A percentile compares a stretch with the other conserved stretches of the same genome.
These are phyloP conservation scores for Drosophila ficusphila DNA, from an alignment of 1,140 invertebrate genomes.

Conservation along the genomic window DNA sequence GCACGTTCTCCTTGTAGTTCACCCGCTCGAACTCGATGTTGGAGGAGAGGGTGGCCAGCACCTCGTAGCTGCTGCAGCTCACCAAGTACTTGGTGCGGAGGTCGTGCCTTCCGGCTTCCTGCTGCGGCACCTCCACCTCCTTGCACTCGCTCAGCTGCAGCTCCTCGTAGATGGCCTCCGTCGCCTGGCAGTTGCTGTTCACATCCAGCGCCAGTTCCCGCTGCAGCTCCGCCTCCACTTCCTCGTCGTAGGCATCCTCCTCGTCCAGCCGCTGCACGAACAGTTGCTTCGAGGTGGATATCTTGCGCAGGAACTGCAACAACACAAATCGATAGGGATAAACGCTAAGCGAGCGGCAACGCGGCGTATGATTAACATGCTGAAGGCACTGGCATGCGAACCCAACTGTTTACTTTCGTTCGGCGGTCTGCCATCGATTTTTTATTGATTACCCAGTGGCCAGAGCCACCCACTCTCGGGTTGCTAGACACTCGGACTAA, in stretches of 20 bases:
- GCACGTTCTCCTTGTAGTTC: slow-evolving; percentile 70
- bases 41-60: slow-evolving; percentile 12
- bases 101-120: slow-evolving; percentile 1
- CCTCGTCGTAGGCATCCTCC: slow-evolving; percentile 53
- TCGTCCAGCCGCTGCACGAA: slow-evolving; percentile 76
- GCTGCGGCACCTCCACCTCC: slow-evolving; percentile 24
- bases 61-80: slow-evolving; percentile 30
- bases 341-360: not conserved
- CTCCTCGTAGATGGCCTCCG: slow-evolving; percentile 41
- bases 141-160: slow-evolving; percentile 13
- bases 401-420: slow-evolving; percentile 20
- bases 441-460: slow-evolving; percentile 56
- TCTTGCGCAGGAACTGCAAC: slow-evolving; percentile 72
- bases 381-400: not conserved
- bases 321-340: not conserved
- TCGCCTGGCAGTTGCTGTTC: slow-evolving; percentile 27
- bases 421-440: slow-evolving; percentile 52
- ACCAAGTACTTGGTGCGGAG: slow-evolving; percentile 21
- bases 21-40: slow-evolving; percentile 68
- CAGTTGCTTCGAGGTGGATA: slow-evolving; percentile 71
- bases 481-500: slow-evolving; percentile 46
- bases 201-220: slow-evolving; percentile 19
- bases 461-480: not conserved
- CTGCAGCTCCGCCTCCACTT: slow-evolving; percentile 13
- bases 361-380: slow-evolving; percentile 35